phyloP scores from a whole-genome alignment of 2,797 vertebrate genomes.

The Melopsittacus undulatus region DNA sequence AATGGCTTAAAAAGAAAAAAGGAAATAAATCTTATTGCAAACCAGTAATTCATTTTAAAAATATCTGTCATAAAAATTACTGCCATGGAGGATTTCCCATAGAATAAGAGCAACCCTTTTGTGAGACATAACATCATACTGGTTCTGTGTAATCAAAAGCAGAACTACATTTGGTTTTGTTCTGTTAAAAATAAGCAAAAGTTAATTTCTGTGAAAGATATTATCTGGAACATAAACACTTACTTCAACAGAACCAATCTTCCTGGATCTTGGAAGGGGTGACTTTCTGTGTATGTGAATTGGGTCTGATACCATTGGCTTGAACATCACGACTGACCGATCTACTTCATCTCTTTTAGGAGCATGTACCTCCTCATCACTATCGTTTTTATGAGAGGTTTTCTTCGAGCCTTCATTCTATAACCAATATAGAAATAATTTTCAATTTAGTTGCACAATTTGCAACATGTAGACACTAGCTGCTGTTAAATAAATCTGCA shows the following conservation, averaged over 20 bases:
- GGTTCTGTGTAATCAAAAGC: not conserved
- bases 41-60: not conserved
- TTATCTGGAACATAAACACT: conserved; percentile 64
- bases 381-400: conserved; percentile 76
- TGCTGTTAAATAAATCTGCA: not conserved
- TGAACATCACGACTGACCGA: conserved; percentile 84
- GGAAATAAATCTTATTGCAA: not conserved
- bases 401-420: conserved; percentile 85
- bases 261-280: conserved; percentile 85
- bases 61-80: not conserved
- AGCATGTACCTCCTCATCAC: conserved; percentile 80
- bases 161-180: not conserved
- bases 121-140: not conserved
- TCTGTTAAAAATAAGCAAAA: not conserved
- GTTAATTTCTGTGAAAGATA: not conserved
- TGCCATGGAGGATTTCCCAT: not conserved
- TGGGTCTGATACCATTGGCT: conserved; percentile 89
- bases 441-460: not conserved
- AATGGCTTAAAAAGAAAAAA: not conserved
- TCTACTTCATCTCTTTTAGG: conserved; percentile 84
- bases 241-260: conserved; percentile 88
- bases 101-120: not conserved
- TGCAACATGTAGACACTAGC: not conserved
- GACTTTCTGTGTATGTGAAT: conserved; percentile 92
- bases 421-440: not conserved